Evolutionary conservation across 1,140 invertebrate genomes (phyloP), one percentile per base, ranked within the genome.

Genomic region (Drosophila aff.): DNA sequence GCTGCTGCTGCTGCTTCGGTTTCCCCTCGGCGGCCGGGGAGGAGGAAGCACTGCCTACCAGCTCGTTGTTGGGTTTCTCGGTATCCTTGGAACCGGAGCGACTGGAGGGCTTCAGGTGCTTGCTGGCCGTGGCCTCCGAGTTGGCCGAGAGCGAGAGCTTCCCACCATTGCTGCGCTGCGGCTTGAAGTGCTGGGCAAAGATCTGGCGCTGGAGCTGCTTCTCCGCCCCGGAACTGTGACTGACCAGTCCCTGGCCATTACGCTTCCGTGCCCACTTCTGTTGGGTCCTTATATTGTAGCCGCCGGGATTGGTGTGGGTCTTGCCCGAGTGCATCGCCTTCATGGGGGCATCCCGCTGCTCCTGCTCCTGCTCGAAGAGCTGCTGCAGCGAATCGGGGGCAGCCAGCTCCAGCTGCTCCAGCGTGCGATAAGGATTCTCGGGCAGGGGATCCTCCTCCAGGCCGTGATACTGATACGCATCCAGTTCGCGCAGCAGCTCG

Each of bases 401-500:
- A 16, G 26, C 41, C 13, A 80, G 69, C 9, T 89, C 80, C 3
- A 92, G 62, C 33, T 92, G 79, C 28, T 92, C 86, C n/a, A 81
- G 53, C 5, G 79, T 71, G 36, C 76, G 79, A 38, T 87, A 91
- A 16, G 86, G 87, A 62, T 89, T 89, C 49, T 89, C 81, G 11
- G 81, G 81, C 41, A 80, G 63, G 2, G 65, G 38, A 2, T 91
- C 80, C 36, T 91, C 85, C 47, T 90, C 85, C n/a, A 89, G 46
- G 16, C 91, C 91, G 52, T 91, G 81, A 58, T 92, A 92, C 61
- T 92, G 91, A 68, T 92, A 92, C 26, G 82, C 79, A 57, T 92
- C 91, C 36, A 92, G 53, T 36, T 92, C 91, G 7, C 91, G 64
- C 10, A 92, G 40, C 40, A 91, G 55, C 44, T 92, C 91, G 11